phyloP scores from a whole-genome alignment of 2,113 vertebrate species.

The Eolophus roseicapilla region DNA sequence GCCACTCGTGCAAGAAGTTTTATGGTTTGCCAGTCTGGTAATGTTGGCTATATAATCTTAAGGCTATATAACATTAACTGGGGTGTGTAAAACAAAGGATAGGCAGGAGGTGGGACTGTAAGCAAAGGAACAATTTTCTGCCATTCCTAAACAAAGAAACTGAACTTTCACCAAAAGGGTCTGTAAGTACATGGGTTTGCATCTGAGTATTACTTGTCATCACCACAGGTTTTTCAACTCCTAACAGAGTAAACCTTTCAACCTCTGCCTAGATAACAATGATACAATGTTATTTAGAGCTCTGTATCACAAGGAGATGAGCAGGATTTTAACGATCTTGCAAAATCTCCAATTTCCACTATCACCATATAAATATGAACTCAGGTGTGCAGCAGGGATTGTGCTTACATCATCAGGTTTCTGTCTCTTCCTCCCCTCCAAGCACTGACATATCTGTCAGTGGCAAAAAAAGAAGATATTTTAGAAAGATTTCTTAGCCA shows the following conservation, averaged over 20 bases:
- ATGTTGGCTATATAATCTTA: neutral
- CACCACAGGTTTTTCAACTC: neutral
- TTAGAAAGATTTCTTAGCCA: neutral
- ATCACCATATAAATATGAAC: neutral
- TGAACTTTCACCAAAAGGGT: neutral
- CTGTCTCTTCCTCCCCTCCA: neutral
- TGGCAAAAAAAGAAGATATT: neutral
- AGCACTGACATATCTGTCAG: neutral
- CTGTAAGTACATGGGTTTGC: neutral
- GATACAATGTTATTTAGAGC: neutral
- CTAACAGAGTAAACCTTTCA: neutral
- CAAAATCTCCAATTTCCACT: neutral
- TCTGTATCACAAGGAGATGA: neutral
- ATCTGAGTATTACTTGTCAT: neutral
- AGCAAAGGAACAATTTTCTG: neutral
- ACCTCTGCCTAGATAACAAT: neutral
- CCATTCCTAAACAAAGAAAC: neutral
- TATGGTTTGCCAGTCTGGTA: neutral
- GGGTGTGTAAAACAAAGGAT: neutral
- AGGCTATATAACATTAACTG: neutral
- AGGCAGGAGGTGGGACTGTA: neutral
- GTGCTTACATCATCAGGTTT: neutral
- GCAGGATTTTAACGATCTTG: neutral
- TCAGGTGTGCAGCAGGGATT: accelerated
- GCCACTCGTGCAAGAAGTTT: neutral